These are phyloP conservation scores for Ctenosaura bakeri DNA, from an alignment of 2,797 vertebrate species.

Conservation along the genomic window DNA sequence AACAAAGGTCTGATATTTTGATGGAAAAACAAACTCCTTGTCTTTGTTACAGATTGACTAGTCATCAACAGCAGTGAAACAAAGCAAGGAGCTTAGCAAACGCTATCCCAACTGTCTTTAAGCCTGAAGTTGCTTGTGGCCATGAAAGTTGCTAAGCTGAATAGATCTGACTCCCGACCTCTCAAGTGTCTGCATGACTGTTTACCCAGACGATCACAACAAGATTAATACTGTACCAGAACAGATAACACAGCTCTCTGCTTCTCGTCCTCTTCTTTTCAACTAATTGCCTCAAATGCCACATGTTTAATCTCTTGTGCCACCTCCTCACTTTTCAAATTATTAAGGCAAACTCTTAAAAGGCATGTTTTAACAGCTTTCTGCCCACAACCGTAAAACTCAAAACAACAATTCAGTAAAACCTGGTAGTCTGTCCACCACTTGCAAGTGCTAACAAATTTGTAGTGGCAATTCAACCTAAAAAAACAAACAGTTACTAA, in stretches of 20 bases:
- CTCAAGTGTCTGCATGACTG: neutral
- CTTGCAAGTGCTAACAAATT: neutral
- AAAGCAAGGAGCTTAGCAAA: conserved; percentile 62
- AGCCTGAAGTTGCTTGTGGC: conserved; percentile 41
- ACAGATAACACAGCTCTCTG: neutral
- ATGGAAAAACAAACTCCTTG: conserved; percentile 20
- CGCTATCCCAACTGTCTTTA: conserved; percentile 14
- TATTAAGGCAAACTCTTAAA: neutral
- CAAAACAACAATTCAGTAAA: neutral
- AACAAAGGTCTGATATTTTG: neutral
- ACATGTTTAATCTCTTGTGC: accelerated
- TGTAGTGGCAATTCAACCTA: neutral
- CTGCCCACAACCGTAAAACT: neutral
- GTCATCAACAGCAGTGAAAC: neutral
- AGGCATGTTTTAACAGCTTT: neutral
- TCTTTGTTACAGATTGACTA: conserved; percentile 42
- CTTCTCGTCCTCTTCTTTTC: neutral
- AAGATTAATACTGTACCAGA: conserved; percentile 53
- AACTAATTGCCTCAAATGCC: neutral
- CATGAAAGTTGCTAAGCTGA: conserved; percentile 44
- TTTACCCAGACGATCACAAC: conserved; percentile 53
- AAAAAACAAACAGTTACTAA: neutral
- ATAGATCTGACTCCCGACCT: conserved; percentile 56
- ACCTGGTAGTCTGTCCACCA: neutral
- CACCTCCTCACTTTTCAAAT: neutral